Conservation (phyloP, 2,113 vertebrate genomes). For the Catharus fuscescens region DNA sequence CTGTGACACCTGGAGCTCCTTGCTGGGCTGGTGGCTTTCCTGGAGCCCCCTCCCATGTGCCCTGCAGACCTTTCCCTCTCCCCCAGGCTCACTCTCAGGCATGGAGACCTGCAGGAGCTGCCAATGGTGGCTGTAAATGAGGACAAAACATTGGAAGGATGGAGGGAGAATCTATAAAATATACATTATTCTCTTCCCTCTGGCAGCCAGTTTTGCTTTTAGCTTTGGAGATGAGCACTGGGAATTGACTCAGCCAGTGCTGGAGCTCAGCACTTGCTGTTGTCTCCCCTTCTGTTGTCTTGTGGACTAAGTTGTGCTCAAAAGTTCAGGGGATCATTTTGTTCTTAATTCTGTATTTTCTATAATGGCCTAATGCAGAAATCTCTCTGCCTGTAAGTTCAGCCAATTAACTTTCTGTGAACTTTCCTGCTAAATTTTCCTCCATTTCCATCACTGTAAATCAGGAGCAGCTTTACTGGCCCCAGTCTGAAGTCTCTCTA, state of each 20-base stretch:
- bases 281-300: neutral
- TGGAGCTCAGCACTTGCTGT: neutral
- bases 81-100: neutral
- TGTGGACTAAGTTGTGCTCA: neutral
- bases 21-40: neutral
- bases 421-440: neutral
- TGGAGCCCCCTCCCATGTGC: neutral
- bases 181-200: neutral
- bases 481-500: neutral
- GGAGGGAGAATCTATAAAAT: neutral
- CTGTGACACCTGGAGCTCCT: neutral
- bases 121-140: neutral
- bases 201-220: neutral
- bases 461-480: neutral
- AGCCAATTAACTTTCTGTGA: slow-evolving; percentile 45
- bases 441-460: neutral
- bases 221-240: neutral
- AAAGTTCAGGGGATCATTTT: neutral
- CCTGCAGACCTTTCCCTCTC: neutral
- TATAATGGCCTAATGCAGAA: neutral
- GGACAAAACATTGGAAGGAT: neutral
- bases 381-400: neutral
- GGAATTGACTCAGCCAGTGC: neutral
- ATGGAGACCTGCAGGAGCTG: neutral
- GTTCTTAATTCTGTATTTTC: neutral